phyloP scores from a whole-genome alignment of 2,113 vertebrate species.

The Hiodon tergisus region DNA sequence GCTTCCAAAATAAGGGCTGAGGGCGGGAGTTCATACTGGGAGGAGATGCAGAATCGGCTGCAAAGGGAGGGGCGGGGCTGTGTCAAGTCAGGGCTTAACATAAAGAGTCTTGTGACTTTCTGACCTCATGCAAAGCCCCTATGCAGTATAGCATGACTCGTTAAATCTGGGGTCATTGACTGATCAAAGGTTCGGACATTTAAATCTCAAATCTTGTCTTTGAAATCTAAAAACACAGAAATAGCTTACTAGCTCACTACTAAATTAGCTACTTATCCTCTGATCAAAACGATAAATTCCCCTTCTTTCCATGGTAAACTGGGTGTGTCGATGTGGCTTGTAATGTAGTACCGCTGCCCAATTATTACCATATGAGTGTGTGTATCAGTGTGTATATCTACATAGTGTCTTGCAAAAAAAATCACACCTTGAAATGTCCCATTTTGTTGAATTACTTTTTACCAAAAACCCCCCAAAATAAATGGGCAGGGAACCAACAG shows the following conservation, averaged over 20 bases:
- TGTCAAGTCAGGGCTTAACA: slow-evolving; percentile 15
- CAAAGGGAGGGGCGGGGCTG: slow-evolving; percentile 30
- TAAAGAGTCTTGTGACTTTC: neutral
- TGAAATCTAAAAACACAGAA: slow-evolving; percentile 10
- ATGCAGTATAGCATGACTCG: slow-evolving; percentile 17
- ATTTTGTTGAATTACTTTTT: no score
- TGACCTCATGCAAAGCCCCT: neutral
- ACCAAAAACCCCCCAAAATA: no score
- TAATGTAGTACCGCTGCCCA: no score
- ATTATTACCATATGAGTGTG: no score
- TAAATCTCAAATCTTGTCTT: slow-evolving; percentile 31
- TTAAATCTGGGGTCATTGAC: slow-evolving; percentile 16
- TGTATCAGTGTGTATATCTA: no score
- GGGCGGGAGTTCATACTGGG: slow-evolving; percentile 60
- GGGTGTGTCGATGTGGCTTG: no score
- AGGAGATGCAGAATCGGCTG: slow-evolving; percentile 72
- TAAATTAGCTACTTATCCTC: slow-evolving; percentile 7
- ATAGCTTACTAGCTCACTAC: neutral
- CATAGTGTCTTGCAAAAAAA: no score
- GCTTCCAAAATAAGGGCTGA: slow-evolving; percentile 64
- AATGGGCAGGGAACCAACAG: no score
- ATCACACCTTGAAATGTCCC: no score
- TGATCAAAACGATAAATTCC: slow-evolving; percentile 19
- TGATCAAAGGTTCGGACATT: slow-evolving; percentile 17
- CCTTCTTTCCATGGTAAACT: no score